Evolutionary conservation across 92 coral and sea anemone species (phyloP).

Genomic region (Porites cylindrica): DNA sequence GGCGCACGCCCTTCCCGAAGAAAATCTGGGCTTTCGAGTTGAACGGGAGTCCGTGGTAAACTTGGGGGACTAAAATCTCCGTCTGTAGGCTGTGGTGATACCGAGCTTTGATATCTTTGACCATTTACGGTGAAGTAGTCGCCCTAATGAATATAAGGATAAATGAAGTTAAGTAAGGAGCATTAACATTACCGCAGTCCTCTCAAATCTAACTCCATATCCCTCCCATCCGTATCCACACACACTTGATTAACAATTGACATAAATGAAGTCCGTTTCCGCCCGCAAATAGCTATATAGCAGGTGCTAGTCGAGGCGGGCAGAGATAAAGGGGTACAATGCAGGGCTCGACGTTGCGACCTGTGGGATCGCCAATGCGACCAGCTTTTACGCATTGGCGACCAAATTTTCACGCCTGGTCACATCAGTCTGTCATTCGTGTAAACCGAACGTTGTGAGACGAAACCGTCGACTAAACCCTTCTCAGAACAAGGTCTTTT

Average conservation of each 20-base stretch:
- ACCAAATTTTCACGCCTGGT: too few relatives aligned
- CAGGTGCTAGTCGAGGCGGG: not conserved
- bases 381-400: too few relatives aligned
- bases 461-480: too few relatives aligned
- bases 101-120: conserved; percentile 3
- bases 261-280: too few relatives aligned
- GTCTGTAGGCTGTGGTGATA: conserved; percentile 4
- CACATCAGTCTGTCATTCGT: too few relatives aligned
- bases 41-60: conserved; percentile 41
- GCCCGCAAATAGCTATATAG: too few relatives aligned
- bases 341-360: too few relatives aligned
- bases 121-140: conserved; percentile 35
- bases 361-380: too few relatives aligned
- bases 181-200: not conserved
- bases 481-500: too few relatives aligned
- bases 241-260: not conserved
- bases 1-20: conserved; percentile 22
- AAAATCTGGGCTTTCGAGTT: conserved; percentile 20
- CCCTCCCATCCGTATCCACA: too few relatives aligned
- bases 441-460: too few relatives aligned
- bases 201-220: not conserved
- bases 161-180: not conserved
- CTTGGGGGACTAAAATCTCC: conserved; percentile 41
- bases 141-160: not conserved
- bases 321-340: too few relatives aligned